Evolutionary conservation across 2,888 invertebrate genomes (phyloP).

Genomic region (Microctonus brassicae): DNA sequence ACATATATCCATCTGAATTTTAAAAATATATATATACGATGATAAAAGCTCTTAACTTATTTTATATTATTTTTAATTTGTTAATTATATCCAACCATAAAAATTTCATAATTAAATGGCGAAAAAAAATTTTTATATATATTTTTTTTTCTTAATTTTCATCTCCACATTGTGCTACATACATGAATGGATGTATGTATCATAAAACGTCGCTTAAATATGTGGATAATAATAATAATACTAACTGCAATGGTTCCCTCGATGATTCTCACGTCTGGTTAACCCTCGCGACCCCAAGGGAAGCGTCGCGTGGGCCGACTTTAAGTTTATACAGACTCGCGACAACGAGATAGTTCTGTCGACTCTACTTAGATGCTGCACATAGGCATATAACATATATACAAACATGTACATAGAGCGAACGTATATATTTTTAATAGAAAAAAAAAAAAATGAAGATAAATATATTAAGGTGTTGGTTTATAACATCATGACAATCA

Average conservation of each 20-base stretch:
- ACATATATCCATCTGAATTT: not conserved
- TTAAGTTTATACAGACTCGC: constrained; percentile 61
- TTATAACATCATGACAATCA: not conserved
- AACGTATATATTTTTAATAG: not conserved
- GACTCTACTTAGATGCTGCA: not conserved
- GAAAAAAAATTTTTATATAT: too few species aligned
- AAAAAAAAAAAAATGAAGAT: not conserved
- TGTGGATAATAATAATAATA: constrained; percentile 4
- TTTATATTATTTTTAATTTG: not conserved
- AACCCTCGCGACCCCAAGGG: constrained; percentile 59
- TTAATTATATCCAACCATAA: not conserved
- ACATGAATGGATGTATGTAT: not conserved
- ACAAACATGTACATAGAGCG: not conserved
- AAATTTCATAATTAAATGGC: not conserved
- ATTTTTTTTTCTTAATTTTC: too few species aligned
- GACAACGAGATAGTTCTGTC: constrained; percentile 48
- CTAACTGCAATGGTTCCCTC: constrained; percentile 28
- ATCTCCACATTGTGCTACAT: constrained; percentile 2
- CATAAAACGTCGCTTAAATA: not conserved
- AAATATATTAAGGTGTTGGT: not conserved
- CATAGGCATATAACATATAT: not conserved
- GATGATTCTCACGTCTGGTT: constrained; percentile 64
- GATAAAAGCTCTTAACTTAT: not conserved
- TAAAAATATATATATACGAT: not conserved
- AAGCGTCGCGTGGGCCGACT: constrained; percentile 65